phyloP scores from a whole-genome alignment of 2,113 vertebrate species.

The Pheucticus melanocephalus region DNA sequence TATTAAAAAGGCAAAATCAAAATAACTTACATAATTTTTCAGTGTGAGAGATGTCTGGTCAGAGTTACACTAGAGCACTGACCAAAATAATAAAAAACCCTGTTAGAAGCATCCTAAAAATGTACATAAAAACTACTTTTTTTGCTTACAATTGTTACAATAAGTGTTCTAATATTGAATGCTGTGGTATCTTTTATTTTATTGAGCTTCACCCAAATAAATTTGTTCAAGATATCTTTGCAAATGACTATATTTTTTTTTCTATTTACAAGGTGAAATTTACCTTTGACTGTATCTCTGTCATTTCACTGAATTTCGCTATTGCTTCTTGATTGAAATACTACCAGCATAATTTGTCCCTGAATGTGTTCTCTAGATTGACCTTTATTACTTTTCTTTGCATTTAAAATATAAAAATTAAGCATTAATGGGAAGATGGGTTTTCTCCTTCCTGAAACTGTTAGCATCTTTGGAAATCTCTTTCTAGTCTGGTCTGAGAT shows the following conservation, averaged over 20 bases:
- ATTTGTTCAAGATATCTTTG: background rate
- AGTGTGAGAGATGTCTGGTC: background rate
- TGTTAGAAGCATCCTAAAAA: background rate
- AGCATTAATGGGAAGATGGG: background rate
- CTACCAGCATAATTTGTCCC: background rate
- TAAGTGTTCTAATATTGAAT: background rate
- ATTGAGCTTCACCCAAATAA: background rate
- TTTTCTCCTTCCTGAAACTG: background rate
- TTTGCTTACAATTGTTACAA: background rate
- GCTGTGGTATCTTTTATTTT: background rate
- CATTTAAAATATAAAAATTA: background rate
- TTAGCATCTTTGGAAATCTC: background rate
- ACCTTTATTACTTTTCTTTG: background rate
- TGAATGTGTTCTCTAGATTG: background rate
- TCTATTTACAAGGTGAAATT: background rate
- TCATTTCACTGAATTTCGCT: background rate
- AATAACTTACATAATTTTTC: constrained; percentile 2
- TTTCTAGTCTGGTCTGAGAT: background rate
- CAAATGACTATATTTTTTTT: background rate
- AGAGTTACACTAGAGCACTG: background rate
- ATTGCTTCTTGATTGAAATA: background rate
- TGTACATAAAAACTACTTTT: background rate
- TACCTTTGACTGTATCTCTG: background rate
- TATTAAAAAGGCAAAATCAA: constrained; percentile 39
- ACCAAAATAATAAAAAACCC: background rate